Evolutionary conservation across 2,113 vertebrate species (phyloP), one percentile per base, ranked within the genome.

Genomic region (Spizaetus ornatus): DNA sequence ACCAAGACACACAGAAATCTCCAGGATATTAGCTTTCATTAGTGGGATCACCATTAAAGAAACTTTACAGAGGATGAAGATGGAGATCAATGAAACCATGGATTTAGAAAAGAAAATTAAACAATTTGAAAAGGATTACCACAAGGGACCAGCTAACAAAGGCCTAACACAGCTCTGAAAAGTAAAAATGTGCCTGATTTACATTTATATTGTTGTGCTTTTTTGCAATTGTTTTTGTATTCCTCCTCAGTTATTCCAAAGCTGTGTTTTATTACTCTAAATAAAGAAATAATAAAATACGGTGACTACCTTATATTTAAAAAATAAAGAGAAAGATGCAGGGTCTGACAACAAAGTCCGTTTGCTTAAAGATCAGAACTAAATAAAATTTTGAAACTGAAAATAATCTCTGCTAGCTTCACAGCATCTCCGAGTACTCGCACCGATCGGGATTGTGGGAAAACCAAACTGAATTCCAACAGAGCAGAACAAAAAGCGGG

Each of bases 121-220:
- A 82, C 72, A 84, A 95, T 94, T 97, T 91, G 84, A 71, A 43
- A 82, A 94, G 95, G 84, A 90, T 96, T 96, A 84, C 40, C 52
- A 70, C 56, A 36, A 42, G 29, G 79, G 78, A 78, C 11, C 43
- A 74, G 65, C 56, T 90, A 82, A 94, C 50, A 73, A 78, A 96
- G 82, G 52, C 47, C 80, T 89, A 84, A 85, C 48, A 26, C 27
- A 67, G 42, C 65, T 82, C 69, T 82, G 56, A 71, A 73, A 90
- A 92, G 40, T 48, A 67, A 88, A 95, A 94, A 27, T 4, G 1
- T 42, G 53, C 47, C 91, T 77, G 84, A 94, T 96, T 96, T 94
- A 80, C 80, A 87, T 94, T 91, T 96, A 94, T 92, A 81, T 93
- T 83, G 50, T 58, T 74, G 66, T 52, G 70, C 13, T 29, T 91